phyloP scores from a whole-genome alignment of 2,888 invertebrate species.

The Aspidiotus rigidus region DNA sequence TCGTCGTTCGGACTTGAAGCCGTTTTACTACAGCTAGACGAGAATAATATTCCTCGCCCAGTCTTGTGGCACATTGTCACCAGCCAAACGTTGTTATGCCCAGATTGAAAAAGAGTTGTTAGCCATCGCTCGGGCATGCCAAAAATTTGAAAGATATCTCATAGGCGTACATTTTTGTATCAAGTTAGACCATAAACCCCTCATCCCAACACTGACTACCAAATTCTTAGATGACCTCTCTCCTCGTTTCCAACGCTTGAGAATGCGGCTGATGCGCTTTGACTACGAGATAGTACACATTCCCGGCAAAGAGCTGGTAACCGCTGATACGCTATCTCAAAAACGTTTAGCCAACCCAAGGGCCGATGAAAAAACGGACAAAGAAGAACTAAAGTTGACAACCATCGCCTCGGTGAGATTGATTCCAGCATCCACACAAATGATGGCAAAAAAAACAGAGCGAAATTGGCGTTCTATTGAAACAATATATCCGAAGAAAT shows the following conservation, averaged over 20 bases:
- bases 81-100: background rate
- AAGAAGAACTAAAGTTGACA: background rate
- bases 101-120: background rate
- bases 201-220: background rate
- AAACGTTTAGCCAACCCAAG: background rate
- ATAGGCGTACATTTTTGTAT: background rate
- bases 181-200: background rate
- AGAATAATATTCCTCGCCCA: background rate
- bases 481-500: background rate
- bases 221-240: background rate
- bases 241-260: too few relatives aligned
- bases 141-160: background rate
- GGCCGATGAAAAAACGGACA: background rate
- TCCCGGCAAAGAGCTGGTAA: too few relatives aligned
- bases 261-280: background rate
- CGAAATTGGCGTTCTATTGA: background rate
- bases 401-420: background rate
- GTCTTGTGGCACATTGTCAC: background rate
- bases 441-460: background rate
- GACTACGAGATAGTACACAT: background rate
- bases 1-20: slow-evolving; percentile 8
- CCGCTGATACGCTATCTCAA: background rate
- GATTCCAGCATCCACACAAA: too few relatives aligned
- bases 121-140: background rate
- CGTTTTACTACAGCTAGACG: too few relatives aligned